Percentiles rank a stretch among this genome's conserved stretches.
These are phyloP conservation scores for Spisula solida DNA, from an alignment of 2,888 invertebrate genomes.

Conservation along the genomic window DNA sequence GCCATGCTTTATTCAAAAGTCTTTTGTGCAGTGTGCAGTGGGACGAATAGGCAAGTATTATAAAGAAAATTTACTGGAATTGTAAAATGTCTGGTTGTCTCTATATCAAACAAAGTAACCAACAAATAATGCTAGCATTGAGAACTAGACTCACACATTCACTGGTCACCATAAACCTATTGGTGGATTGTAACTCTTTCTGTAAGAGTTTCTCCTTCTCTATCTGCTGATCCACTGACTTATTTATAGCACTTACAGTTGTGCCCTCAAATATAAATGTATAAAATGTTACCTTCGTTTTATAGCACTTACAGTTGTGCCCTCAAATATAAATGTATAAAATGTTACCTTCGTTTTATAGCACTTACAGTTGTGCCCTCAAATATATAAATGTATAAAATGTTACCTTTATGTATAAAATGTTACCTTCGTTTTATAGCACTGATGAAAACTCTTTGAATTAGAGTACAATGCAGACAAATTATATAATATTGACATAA, in stretches of 20 bases:
- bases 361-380: slow-evolving; percentile 18
- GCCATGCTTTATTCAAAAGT: no score
- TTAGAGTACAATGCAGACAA: no score
- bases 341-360: background rate
- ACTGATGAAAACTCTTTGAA: no score
- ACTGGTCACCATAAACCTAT: slow-evolving; percentile 30
- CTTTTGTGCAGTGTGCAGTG: no score
- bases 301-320: background rate
- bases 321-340: slow-evolving; percentile 38
- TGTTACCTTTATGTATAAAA: no score
- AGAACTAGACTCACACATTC: slow-evolving; percentile 17
- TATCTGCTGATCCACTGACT: background rate
- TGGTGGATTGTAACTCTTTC: slow-evolving; percentile 30
- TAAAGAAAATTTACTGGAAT: no score
- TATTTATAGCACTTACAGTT: slow-evolving; percentile 3
- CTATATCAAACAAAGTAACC: background rate
- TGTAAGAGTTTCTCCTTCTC: background rate
- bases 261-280: slow-evolving; percentile 36
- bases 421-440: background rate
- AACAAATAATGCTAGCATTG: slow-evolving; percentile 1
- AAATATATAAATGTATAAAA: slow-evolving; percentile 29
- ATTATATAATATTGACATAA: no score
- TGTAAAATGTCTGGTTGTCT: slow-evolving; percentile 1
- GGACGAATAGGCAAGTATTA: no score
- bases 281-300: background rate